Evolutionary conservation across 2,797 vertebrate genomes (phyloP).

Genomic region (Manis pentadactyla): DNA sequence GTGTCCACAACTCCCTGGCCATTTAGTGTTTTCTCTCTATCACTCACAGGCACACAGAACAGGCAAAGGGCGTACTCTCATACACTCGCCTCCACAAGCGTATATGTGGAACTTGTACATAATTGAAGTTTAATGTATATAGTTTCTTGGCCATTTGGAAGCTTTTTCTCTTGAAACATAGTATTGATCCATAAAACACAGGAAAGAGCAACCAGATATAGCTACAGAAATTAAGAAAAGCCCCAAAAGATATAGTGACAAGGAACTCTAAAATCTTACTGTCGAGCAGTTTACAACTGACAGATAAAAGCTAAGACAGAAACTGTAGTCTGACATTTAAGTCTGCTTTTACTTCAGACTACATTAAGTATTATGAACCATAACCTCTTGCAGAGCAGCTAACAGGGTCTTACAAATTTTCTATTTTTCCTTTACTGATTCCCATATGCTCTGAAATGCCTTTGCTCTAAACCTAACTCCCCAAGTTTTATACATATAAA

Average conservation of each 20-base stretch:
- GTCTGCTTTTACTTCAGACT: constrained; percentile 74
- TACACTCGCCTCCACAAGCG: neutral
- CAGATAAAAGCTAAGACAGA: constrained; percentile 46
- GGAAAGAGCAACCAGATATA: constrained; percentile 40
- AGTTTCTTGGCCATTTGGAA: constrained; percentile 45
- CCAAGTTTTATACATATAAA: neutral
- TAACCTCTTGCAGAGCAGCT: constrained; percentile 62
- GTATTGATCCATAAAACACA: neutral
- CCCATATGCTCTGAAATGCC: constrained; percentile 35
- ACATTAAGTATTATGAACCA: constrained; percentile 50
- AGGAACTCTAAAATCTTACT: neutral
- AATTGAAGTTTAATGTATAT: constrained; percentile 55
- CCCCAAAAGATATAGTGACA: neutral
- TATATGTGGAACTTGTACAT: neutral
- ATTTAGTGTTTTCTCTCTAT: neutral
- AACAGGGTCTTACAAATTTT: constrained; percentile 31
- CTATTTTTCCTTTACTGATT: neutral
- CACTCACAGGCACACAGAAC: neutral
- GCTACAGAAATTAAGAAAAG: constrained; percentile 28
- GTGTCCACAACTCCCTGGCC: neutral
- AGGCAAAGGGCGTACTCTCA: neutral
- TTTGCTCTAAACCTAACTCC: neutral
- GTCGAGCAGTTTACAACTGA: constrained; percentile 25
- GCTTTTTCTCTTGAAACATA: neutral
- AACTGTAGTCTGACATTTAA: constrained; percentile 19